phyloP scores from a whole-genome alignment of 2,113 vertebrate genomes.

The Xenopus borealis region DNA sequence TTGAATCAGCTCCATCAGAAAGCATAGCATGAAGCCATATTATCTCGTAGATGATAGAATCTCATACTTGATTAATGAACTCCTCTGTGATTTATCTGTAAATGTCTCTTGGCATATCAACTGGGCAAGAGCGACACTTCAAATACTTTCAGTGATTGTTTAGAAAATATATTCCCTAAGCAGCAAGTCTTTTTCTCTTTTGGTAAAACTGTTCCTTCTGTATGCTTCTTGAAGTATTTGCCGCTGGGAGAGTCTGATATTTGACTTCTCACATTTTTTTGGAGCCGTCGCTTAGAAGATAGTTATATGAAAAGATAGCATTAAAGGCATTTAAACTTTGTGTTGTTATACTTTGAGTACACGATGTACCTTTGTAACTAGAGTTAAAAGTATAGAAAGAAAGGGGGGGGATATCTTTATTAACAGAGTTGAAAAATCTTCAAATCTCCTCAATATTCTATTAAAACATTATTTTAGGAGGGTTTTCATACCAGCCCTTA shows the following conservation, averaged over 20 bases:
- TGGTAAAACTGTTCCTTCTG: background rate
- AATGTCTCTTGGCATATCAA: background rate
- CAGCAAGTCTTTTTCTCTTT: background rate
- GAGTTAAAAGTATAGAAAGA: too few species aligned
- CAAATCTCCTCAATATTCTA: too few species aligned
- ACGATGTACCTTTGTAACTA: too few species aligned
- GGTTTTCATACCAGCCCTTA: too few species aligned
- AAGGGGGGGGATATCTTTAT: too few species aligned
- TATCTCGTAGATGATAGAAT: background rate
- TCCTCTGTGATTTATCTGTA: background rate
- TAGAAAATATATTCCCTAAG: background rate
- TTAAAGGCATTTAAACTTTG: background rate
- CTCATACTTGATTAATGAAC: background rate
- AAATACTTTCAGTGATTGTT: background rate
- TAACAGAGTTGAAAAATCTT: too few species aligned
- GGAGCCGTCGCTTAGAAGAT: background rate
- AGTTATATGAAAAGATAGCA: background rate
- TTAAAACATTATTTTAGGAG: too few species aligned
- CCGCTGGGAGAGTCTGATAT: background rate
- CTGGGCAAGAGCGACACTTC: background rate
- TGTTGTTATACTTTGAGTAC: background rate
- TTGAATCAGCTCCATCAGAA: background rate
- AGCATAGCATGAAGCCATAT: conserved; percentile 1
- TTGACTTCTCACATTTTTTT: background rate
- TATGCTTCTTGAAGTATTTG: background rate